These are phyloP conservation scores for Plagodis pulveraria DNA, from an alignment of 2,888 invertebrate species.

Conservation along the genomic window DNA sequence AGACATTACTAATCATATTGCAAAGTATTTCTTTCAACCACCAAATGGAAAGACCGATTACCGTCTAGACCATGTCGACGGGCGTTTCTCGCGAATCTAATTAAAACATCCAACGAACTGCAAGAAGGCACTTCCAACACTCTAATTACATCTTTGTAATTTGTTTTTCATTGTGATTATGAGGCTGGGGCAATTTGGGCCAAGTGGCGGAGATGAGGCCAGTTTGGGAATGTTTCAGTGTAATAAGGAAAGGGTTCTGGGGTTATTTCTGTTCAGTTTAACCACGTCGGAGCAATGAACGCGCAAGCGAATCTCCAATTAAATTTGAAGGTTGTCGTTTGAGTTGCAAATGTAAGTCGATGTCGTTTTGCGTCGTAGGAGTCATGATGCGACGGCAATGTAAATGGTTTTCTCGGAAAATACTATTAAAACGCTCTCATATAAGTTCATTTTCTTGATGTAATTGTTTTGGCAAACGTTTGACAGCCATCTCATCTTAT, in stretches of 20 bases:
- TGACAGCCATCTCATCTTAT: too few relatives aligned
- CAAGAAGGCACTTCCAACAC: constrained; percentile 30
- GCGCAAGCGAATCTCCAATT: not conserved
- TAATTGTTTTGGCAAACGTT: too few relatives aligned
- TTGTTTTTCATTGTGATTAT: constrained; percentile 35
- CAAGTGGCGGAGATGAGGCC: constrained; percentile 15
- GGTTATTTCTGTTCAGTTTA: constrained; percentile 3
- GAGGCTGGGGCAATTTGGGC: constrained; percentile 13
- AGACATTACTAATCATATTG: too few relatives aligned
- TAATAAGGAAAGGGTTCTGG: constrained; percentile 14
- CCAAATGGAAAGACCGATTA: constrained; percentile 24
- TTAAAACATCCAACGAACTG: constrained; percentile 33
- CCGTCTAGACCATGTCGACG: constrained; percentile 25
- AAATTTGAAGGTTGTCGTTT: not conserved
- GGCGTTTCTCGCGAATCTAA: constrained; percentile 31
- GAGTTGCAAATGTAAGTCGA: not conserved
- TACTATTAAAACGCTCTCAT: too few relatives aligned
- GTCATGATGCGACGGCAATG: too few relatives aligned
- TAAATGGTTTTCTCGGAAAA: too few relatives aligned
- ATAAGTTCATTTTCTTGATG: too few relatives aligned
- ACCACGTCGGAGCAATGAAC: not conserved
- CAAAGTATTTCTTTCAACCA: not conserved
- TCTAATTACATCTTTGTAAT: constrained; percentile 33
- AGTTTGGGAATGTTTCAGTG: constrained; percentile 24
- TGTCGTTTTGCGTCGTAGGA: too few relatives aligned